Evolutionary conservation across 2,113 vertebrate species (phyloP).

Genomic region (Aythya baeri): DNA sequence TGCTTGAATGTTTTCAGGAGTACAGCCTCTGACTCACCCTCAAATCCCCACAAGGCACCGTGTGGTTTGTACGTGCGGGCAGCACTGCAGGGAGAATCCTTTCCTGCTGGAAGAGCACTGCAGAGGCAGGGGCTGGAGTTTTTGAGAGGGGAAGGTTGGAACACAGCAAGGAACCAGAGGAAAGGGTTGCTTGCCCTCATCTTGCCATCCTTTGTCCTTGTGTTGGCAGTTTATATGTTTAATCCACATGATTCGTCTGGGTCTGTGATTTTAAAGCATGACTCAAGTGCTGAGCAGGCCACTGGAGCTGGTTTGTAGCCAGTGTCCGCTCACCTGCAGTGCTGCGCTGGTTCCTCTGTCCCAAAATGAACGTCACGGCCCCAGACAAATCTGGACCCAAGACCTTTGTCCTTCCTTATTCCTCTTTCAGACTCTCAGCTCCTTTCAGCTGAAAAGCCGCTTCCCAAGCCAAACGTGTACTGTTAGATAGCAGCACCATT

Average conservation of each 20-base stretch:
- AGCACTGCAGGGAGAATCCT: background rate
- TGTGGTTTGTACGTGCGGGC: accelerated
- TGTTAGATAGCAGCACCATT: background rate
- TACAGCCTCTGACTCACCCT: background rate
- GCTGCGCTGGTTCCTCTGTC: accelerated
- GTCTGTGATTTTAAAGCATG: background rate
- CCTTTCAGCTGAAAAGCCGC: background rate
- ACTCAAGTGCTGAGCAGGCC: background rate
- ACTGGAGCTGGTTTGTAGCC: background rate
- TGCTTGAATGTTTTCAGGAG: background rate
- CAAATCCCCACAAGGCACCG: background rate
- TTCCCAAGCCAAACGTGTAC: background rate
- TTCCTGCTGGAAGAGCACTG: background rate
- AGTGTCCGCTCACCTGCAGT: accelerated
- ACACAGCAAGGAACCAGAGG: background rate
- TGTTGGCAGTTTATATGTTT: accelerated
- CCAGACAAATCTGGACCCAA: background rate
- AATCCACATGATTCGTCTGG: background rate
- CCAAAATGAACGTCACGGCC: background rate
- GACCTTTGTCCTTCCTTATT: background rate
- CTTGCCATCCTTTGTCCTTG: background rate
- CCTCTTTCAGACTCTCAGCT: background rate
- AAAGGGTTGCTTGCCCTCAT: background rate
- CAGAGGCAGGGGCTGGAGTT: background rate
- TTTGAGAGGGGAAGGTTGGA: background rate